Conservation (phyloP, 1,140 invertebrate genomes). For the Oedothorax gibbosus region DNA sequence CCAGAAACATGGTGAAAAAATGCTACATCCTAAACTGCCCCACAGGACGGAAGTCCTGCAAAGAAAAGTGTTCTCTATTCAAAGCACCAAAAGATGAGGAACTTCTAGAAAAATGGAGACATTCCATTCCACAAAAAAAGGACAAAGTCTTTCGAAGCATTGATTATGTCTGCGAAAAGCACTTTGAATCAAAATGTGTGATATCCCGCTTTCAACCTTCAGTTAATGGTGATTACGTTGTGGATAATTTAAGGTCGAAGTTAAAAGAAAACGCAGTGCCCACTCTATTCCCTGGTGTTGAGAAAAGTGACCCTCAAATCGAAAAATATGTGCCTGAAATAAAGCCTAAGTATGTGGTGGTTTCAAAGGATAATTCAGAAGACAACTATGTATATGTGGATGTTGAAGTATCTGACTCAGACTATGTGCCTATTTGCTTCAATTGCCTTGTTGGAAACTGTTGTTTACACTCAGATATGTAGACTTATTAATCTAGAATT, state of each 20-base stretch:
- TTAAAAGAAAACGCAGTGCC: slow-evolving; percentile 22
- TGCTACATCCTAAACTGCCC: slow-evolving; percentile 30
- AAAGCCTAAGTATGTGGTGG: background rate
- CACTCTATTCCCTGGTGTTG: slow-evolving; percentile 24
- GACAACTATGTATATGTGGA: too few species aligned
- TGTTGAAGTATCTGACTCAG: background rate
- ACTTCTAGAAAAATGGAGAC: slow-evolving; percentile 24
- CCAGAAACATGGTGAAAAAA: slow-evolving; percentile 7
- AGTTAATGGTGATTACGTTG: background rate
- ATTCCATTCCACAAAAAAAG: slow-evolving; percentile 13
- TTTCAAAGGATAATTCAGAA: background rate
- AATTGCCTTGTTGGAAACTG: slow-evolving; percentile 3
- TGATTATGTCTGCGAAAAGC: slow-evolving; percentile 40
- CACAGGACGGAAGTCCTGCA: background rate
- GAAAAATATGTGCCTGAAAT: background rate
- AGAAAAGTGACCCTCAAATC: slow-evolving; percentile 2
- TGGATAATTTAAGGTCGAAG: slow-evolving; percentile 12
- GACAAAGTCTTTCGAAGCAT: background rate
- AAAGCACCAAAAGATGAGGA: slow-evolving; percentile 24
- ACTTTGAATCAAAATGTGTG: slow-evolving; percentile 20
- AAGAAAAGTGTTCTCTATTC: slow-evolving; percentile 42
- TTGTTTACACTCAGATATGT: background rate
- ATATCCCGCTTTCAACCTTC: slow-evolving; percentile 26
- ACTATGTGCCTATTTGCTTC: slow-evolving; percentile 11
- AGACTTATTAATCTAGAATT: too few species aligned